These are phyloP conservation scores for Troglohyphantes excavatus DNA, from an alignment of 2,888 invertebrate species.

Conservation along the genomic window DNA sequence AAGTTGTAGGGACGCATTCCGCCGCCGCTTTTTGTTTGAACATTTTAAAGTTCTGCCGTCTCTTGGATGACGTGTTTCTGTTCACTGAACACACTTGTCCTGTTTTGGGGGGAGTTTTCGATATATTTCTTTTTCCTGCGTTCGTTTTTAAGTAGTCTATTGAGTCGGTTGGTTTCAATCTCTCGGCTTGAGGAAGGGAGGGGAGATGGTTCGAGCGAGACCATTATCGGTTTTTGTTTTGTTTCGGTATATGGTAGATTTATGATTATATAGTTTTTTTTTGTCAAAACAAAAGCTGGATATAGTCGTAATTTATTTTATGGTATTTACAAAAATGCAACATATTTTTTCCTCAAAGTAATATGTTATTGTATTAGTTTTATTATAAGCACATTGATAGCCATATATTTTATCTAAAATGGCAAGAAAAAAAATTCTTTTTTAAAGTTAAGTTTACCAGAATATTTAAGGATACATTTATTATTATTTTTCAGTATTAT, in stretches of 20 bases:
- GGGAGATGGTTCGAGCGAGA: not conserved
- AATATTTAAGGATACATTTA: no score
- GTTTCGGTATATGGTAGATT: not conserved
- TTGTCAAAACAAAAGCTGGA: no score
- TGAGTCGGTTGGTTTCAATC: slow-evolving; percentile 21
- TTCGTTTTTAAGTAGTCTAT: slow-evolving; percentile 12
- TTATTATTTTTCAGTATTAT: no score
- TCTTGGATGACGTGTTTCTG: slow-evolving; percentile 58
- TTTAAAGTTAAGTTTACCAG: no score
- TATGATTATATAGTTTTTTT: not conserved
- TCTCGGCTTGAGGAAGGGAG: not conserved
- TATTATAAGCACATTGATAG: no score
- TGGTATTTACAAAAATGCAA: no score
- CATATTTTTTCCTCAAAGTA: no score
- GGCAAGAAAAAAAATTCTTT: no score
- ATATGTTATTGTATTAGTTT: no score
- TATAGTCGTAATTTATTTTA: no score
- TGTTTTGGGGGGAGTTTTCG: not conserved
- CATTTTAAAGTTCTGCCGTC: slow-evolving; percentile 53
- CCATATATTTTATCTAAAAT: no score
- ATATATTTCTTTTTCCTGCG: not conserved
- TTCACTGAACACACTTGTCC: slow-evolving; percentile 39
- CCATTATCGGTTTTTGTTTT: slow-evolving; percentile 12
- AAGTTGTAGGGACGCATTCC: slow-evolving; percentile 62
- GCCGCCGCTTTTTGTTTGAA: slow-evolving; percentile 42